Conservation (phyloP, 2,113 vertebrate genomes). For the Nesogale talazaci region DNA sequence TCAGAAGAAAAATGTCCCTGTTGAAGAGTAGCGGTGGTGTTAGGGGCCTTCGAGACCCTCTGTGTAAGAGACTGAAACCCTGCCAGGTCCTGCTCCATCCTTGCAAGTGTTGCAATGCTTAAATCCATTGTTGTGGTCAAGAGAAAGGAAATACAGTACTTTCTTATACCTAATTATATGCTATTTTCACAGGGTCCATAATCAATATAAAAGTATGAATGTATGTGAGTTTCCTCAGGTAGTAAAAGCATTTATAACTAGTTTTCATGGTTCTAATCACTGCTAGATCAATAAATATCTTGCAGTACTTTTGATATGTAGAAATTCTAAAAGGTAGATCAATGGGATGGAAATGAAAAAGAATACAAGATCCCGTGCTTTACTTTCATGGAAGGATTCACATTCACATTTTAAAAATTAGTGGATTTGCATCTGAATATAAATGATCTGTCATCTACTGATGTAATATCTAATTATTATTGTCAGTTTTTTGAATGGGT, state of each 20-base stretch:
- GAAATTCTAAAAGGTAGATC: not conserved
- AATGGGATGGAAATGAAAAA: not conserved
- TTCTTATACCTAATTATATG: not conserved
- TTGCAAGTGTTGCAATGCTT: too few relatives aligned
- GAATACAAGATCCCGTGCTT: not conserved
- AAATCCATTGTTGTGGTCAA: too few relatives aligned
- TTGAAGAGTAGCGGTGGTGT: too few relatives aligned
- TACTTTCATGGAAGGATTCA: not conserved
- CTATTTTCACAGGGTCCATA: not conserved
- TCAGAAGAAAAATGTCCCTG: too few relatives aligned
- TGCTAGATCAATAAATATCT: not conserved
- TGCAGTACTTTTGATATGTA: not conserved
- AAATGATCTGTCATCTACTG: not conserved
- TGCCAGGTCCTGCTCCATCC: too few relatives aligned
- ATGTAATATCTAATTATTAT: constrained; percentile 24
- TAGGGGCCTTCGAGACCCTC: too few relatives aligned
- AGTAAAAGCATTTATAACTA: not conserved
- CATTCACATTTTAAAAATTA: constrained; percentile 3
- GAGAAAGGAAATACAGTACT: not conserved
- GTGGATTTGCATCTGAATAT: not conserved
- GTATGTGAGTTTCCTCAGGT: constrained; percentile 14
- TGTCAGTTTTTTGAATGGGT: not conserved
- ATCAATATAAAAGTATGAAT: constrained; percentile 34
- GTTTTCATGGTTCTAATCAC: constrained; percentile 30
- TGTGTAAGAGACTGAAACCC: too few relatives aligned